Evolutionary conservation across 2,113 vertebrate species (phyloP), one percentile per base, ranked within the genome.

Genomic region (Otocyon megalotis): DNA sequence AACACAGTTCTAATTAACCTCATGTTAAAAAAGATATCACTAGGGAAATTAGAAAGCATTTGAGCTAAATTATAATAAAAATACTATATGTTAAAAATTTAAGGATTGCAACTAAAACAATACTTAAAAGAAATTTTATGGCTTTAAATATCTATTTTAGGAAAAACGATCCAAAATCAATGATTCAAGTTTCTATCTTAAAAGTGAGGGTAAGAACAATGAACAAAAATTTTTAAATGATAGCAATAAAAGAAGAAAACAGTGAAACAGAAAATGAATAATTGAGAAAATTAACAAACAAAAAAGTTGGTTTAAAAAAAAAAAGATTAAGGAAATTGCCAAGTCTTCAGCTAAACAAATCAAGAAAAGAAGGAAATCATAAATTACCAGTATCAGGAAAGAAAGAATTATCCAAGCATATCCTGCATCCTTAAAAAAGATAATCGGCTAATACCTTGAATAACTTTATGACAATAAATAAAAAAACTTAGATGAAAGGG

Each of bases 241-340:
- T 32, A 85, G 22, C 43, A 10, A 53, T 62, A 48, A 88, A 11
- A 71, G n/a, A n/a, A 74, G 82, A 65, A 86, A 87, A 3, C 54
- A 63, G 37, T 74, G 80, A 87, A 65, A 81, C 2, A 74, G 10
- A 74, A 86, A 81, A 65, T 22, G 65, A 90, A 81, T 43, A 81
- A 56, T 2, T 50, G 48, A 90, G 74, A 56, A 90, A 96, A 93
- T 43, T 11, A 89, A 79, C 69, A 80, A 67, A 80, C 72, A 87
- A 87, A 26, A 79, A 83, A 19, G 37, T 8, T 76, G 30, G 82
- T 28, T 74, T 26, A 43, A 43, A 43, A 63, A 67, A 63, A 67
- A 26, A 58, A 90, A 71, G 30, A 81, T 56, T 43, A 81, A 67
- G 60, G 67, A 71, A 76, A 74, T 37, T 28, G 15, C 1, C 62